Conservation (phyloP, 1,140 invertebrate genomes). For the Drosophila arawakana region DNA sequence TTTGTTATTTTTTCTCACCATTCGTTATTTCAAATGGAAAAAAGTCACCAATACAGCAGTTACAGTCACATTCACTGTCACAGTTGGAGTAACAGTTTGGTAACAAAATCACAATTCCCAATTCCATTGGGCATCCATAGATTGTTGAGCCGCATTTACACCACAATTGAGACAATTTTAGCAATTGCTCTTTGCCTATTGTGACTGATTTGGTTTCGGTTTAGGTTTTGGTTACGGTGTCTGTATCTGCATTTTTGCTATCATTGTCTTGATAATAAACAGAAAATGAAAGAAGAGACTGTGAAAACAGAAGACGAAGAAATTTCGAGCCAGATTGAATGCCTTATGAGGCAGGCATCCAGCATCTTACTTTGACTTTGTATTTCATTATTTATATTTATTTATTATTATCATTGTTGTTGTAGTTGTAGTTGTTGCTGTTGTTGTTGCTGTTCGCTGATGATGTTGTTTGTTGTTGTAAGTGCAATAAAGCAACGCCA, state of each 20-base stretch:
- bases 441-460: conserved; percentile 14
- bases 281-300: not conserved
- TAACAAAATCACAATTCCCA: not conserved
- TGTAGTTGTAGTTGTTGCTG: conserved; percentile 22
- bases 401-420: conserved; percentile 53
- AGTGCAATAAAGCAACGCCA: conserved; percentile 59
- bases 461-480: conserved; percentile 28
- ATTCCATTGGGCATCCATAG: conserved; percentile 4
- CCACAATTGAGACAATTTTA: conserved; percentile 23
- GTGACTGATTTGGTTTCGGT: conserved; percentile 38
- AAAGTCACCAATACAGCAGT: not conserved
- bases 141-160: conserved; percentile 6
- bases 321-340: conserved; percentile 15
- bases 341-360: not conserved
- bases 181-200: conserved; percentile 23
- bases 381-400: conserved; percentile 80
- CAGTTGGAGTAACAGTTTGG: not conserved
- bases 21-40: not conserved
- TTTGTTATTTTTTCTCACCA: not conserved
- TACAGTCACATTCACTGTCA: not conserved
- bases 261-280: conserved; percentile 66
- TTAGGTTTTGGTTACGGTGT: not conserved
- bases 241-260: conserved; percentile 21
- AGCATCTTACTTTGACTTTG: too few relatives aligned
- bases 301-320: conserved; percentile 6